Conservation (phyloP, 2,797 vertebrate species). For the Hydrophis major region DNA sequence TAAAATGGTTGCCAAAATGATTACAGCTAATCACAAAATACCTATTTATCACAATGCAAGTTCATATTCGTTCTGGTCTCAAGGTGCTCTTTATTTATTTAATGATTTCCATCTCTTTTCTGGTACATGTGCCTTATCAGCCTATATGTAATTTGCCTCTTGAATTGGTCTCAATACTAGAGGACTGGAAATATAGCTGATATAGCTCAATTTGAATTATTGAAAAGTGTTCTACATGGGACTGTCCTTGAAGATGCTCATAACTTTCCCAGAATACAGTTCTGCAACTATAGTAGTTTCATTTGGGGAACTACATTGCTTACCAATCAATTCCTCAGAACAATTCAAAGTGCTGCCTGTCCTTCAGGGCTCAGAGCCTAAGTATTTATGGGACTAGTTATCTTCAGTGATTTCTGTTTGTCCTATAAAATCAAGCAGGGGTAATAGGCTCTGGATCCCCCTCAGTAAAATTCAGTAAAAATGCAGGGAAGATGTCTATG, state of each 20-base stretch:
- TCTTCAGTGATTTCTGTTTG: not conserved
- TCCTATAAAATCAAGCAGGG: not conserved
- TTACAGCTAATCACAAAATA: not conserved
- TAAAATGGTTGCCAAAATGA: not conserved
- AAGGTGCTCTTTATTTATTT: not conserved
- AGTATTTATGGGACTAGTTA: not conserved
- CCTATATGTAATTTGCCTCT: not conserved
- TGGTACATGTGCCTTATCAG: not conserved
- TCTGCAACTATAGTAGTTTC: not conserved
- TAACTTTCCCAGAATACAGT: not conserved
- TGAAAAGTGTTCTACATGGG: not conserved
- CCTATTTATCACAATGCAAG: not conserved
- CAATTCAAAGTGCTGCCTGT: not conserved
- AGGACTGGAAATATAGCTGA: not conserved
- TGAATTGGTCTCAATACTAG: not conserved
- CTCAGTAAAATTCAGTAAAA: not conserved
- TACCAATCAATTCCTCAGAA: not conserved
- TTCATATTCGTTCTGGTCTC: not conserved
- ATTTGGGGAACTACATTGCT: not conserved
- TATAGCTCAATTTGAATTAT: not conserved
- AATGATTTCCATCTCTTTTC: not conserved
- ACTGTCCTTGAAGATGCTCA: not conserved
- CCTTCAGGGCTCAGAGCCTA: not conserved
- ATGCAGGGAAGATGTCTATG: no score
- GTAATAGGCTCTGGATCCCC: not conserved